These are phyloP conservation scores for Halisarca cf. caerulea DNA, from an alignment of 37 sponge, comb jelly and placozoan genomes.

Conservation along the genomic window DNA sequence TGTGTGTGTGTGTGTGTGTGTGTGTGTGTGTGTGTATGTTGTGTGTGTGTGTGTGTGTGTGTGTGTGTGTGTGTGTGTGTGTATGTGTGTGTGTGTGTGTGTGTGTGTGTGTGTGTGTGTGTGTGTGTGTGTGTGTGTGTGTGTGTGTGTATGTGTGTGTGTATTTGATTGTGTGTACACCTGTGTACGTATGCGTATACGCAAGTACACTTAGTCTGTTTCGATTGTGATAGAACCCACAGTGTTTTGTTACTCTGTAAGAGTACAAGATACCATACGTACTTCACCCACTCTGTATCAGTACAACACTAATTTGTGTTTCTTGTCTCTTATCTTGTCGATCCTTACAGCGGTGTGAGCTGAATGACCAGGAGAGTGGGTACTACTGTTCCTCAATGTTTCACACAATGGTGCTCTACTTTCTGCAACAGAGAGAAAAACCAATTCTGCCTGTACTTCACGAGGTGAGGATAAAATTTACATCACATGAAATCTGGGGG, in stretches of 20 bases:
- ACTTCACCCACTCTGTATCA: no score
- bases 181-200: not conserved
- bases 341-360: conserved; percentile 48
- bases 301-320: no score
- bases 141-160: not conserved
- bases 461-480: conserved; percentile 50
- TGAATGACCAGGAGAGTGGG: conserved; percentile 57
- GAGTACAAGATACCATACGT: no score
- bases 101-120: not conserved
- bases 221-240: no score
- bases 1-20: not conserved
- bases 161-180: not conserved
- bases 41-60: not conserved
- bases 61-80: not conserved
- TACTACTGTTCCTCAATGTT: conserved; percentile 61
- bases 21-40: not conserved
- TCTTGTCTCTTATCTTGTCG: not conserved
- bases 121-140: not conserved
- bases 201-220: no score
- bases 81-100: not conserved
- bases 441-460: conserved; percentile 59
- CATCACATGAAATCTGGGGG: no score
- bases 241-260: no score
- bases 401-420: conserved; percentile 57
- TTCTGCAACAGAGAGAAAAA: conserved; percentile 49